A percentile compares a stretch with the other conserved stretches of the same genome.
Conservation (phyloP, 2,113 vertebrate species). For the Petromus typicus region DNA sequence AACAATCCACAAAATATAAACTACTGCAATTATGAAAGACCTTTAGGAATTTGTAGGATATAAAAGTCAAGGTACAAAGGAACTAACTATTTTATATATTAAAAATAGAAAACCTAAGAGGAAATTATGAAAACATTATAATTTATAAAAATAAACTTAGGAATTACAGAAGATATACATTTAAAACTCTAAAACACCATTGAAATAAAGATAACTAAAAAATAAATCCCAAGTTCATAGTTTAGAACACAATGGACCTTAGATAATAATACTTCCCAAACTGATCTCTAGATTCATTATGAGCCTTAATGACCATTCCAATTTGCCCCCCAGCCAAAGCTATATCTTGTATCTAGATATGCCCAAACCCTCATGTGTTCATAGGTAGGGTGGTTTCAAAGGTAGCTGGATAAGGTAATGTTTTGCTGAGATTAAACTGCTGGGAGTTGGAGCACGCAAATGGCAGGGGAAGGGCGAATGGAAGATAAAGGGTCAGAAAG, state of each 20-base stretch:
- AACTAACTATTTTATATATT: neutral
- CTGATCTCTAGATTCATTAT: no score
- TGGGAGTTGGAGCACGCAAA: no score
- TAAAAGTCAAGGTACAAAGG: neutral
- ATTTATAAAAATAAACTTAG: neutral
- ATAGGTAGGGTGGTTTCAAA: no score
- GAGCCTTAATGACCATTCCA: no score
- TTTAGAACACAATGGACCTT: neutral
- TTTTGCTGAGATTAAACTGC: no score
- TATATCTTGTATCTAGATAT: no score
- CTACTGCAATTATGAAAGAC: neutral
- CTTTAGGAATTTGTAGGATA: neutral
- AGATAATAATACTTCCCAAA: neutral
- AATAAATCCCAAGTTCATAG: neutral
- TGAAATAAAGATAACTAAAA: neutral
- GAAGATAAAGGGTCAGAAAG: no score
- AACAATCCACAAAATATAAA: neutral
- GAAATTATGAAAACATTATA: neutral
- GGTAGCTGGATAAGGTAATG: no score
- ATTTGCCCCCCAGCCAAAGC: no score
- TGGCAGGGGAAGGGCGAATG: no score
- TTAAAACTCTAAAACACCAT: neutral
- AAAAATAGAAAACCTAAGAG: neutral
- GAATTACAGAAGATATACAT: neutral
- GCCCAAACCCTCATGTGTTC: no score